Evolutionary conservation across 2,888 invertebrate genomes (phyloP), one percentile per base, ranked within the genome.

Genomic region (Lacanobia wlatinum): DNA sequence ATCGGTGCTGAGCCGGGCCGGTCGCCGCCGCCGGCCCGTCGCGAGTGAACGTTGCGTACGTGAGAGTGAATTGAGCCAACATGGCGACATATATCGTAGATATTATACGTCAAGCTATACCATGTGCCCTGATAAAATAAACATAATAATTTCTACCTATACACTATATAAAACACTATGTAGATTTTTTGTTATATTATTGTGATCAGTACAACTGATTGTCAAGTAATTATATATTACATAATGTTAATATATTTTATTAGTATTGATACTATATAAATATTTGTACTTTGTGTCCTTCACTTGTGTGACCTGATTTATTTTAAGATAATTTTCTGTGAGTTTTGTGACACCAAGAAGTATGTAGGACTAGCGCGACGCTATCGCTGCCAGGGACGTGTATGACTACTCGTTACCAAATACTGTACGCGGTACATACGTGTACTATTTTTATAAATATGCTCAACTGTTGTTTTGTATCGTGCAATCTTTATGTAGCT

Each of bases 281-380:
- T 88, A 88, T 86, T 88, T 87, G 84, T 88, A 88, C 84, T 92
- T 91, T 92, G 88, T 92, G 91, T 92, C 91, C 91, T 93, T 94
- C 93, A 94, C 94, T 95, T 94, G 91, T 96, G 96, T 96, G 96
- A 96, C 96, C 96, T 96, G 96, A 96, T 95, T 95, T 95, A 94
- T 92, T 94, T 94, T 96, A 96, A 96, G 95, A 90, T 92, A 75
- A 90, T 82, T 91, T 92, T 94, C 94, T 93, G 91, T 92, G 91
- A 89, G 88, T 89, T 89, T 90, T 83, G 89, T 83, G 86, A 89
- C 88, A 89, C 82, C 86, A 88, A 89, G 88, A 90, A 90, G 91
- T 92, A 88, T 91, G 90, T 87, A 84, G 84, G 87, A 87, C 82
- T 82, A 80, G 74, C 76, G 78, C 66, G 66, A 72, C 55, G 65